Base-by-base conservation (phyloP, 1,140 invertebrate genomes). In the Chlorops oryzae region DNA sequence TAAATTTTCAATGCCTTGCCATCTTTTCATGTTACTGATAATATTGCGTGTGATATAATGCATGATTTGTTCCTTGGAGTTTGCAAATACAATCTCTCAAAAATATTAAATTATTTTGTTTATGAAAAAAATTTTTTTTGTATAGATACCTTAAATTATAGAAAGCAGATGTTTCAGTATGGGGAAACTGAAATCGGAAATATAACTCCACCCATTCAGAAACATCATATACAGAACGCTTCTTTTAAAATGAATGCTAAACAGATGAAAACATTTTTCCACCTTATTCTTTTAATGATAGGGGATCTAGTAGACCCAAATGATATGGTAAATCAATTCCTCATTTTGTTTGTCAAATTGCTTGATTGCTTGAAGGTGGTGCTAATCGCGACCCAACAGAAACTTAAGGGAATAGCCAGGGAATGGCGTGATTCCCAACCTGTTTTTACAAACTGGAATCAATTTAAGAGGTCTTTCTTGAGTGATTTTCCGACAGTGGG, bases 21-120 rank as follows among this genome's bases (percentile, higher is more conserved):
- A n/a, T n/a, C n/a, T n/a, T 45, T 45, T 27, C 45, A 47, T 38
- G 21, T 47, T 5, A 47, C 45, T 47, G 22, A 47, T 47, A 47
- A 47, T 22, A 37, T 34, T 13, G 32, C 28, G 22, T 47, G 2
- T 22, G 45, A 47, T 38, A 37, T 47, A 4, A 37, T 47, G 45
- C 45, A 38, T 13, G 45, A 47, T 38, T 35, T 47, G 22, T 47
- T 37, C 23, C 18, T 24, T n/a, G 45, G 45, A 5, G 34, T 47
- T 32, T 24, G 23, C 17, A 34, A 32, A 32, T 45, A 45, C 25
- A 45, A 45, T 34, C 18, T 45, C 5, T 9, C 24, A 32, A 45
- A 45, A 45, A 32, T 45, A 27, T 45, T 45, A 45, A 17, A 45
- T 34, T 45, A 32, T 34, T 45, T 45, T 32, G 34, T 45, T 27